Base-by-base conservation (phyloP, 2,888 invertebrate genomes). In the Eilema griseolum region DNA sequence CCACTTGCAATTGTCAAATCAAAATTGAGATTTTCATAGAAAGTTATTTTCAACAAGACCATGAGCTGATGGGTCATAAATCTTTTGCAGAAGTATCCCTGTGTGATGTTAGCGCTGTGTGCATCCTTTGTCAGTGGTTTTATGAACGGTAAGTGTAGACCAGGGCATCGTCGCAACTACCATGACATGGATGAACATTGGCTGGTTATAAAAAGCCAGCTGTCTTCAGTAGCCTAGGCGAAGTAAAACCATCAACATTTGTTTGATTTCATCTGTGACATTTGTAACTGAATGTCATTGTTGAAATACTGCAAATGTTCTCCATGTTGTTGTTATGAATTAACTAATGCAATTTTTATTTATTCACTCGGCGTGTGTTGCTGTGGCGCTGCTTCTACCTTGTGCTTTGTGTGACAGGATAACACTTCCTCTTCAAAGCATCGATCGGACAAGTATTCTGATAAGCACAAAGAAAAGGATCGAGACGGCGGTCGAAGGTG, bases 51-150 rank as follows among this genome's bases (percentile, higher is more conserved):
- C 80, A 88, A 90, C 90, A 88, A 90, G 91, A 89, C 92, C 90
- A 90, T 92, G 87, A 95, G 96, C 96, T 96, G 96, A 96, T 96
- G 96, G 96, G 97, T 96, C 97, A 95, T 96, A 95, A 94, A 96
- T 97, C 97, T 97, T 97, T 96, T 97, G 96, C 97, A 97, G 97
- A 97, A 97, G 95, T 96, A 95, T 96, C 96, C 96, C 95, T 96
- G 96, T 96, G 96, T 96, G 96, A 96, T 96, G 95, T 95, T 96
- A 95, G 96, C 95, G 96, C 96, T 96, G 96, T 96, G 95, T 96
- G 96, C 96, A 95, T 95, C 96, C 96, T 95, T 96, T 93, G 93
- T 94, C 95, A 95, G 92, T 94, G 96, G 95, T 95, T 95, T 93
- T 91, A 92, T 93, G 90, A 96, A 96, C 95, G 96, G 96, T 96